phyloP scores from a whole-genome alignment of 1,140 invertebrate species.

The Watersipora subatra region DNA sequence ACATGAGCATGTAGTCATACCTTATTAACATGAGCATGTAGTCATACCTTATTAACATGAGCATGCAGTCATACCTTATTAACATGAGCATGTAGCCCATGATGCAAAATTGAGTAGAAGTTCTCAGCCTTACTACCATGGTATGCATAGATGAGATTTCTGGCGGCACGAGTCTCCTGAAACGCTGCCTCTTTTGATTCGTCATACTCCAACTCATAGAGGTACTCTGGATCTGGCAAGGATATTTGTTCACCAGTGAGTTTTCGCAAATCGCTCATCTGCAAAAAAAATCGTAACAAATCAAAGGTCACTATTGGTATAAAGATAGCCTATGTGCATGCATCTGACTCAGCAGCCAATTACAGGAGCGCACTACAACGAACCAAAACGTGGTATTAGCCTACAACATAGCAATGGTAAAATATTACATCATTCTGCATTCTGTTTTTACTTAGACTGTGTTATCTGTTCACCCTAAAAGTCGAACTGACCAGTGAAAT shows the following conservation, averaged over 20 bases:
- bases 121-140: constrained; percentile 66
- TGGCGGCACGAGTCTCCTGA: constrained; percentile 33
- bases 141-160: constrained; percentile 53
- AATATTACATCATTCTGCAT: not conserved
- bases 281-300: no score
- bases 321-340: not conserved
- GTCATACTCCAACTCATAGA: constrained; percentile 33
- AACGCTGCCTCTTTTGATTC: constrained; percentile 25
- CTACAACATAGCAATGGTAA: not conserved
- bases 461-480: no score
- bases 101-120: constrained; percentile 64
- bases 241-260: constrained; percentile 32
- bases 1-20: not conserved
- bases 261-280: constrained; percentile 30
- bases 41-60: not conserved
- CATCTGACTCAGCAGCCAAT: not conserved
- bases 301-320: no score
- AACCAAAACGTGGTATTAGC: not conserved
- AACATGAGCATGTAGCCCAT: constrained; percentile 60
- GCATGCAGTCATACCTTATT: constrained; percentile 54
- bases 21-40: not conserved
- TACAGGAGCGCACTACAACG: not conserved
- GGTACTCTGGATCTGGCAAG: constrained; percentile 27
- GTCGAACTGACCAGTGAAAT: no score
- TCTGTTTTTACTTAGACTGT: no score